Evolutionary conservation across 2,113 vertebrate genomes (phyloP).

Genomic region (Anoplopoma fimbria): DNA sequence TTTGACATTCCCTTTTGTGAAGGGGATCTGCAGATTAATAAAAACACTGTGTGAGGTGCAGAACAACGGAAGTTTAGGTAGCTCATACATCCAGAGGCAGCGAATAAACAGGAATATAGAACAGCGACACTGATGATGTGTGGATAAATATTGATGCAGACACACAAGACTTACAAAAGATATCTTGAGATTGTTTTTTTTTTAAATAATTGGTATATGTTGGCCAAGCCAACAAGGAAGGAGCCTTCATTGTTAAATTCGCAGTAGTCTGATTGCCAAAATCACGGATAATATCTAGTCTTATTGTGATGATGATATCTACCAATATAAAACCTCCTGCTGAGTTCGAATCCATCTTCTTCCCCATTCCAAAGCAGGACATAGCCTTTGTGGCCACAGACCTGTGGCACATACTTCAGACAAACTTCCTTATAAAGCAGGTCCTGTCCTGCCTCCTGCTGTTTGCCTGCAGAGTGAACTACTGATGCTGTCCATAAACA

Average conservation of each 20-base stretch:
- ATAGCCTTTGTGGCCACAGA: conserved; percentile 7
- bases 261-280: not conserved
- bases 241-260: not conserved
- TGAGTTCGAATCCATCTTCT: not conserved
- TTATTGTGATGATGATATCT: not conserved
- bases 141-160: not conserved
- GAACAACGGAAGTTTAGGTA: not conserved
- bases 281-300: not conserved
- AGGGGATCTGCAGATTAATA: conserved; percentile 47
- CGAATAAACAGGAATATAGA: not conserved
- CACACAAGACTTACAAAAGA: not conserved
- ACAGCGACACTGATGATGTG: not conserved
- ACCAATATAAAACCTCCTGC: not conserved
- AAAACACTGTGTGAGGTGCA: conserved; percentile 17
- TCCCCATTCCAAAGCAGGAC: not conserved
- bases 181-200: not conserved
- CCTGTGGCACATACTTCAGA: not conserved
- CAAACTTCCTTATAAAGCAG: conserved; percentile 3
- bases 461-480: conserved; percentile 15
- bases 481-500: no score
- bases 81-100: not conserved
- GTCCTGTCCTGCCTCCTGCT: conserved; percentile 40
- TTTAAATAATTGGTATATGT: not conserved
- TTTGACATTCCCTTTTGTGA: conserved; percentile 68
- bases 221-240: not conserved